Percentiles rank a stretch among this genome's conserved stretches.
Evolutionary conservation across 2,113 vertebrate genomes (phyloP).

Genomic region (Aythya baeri): DNA sequence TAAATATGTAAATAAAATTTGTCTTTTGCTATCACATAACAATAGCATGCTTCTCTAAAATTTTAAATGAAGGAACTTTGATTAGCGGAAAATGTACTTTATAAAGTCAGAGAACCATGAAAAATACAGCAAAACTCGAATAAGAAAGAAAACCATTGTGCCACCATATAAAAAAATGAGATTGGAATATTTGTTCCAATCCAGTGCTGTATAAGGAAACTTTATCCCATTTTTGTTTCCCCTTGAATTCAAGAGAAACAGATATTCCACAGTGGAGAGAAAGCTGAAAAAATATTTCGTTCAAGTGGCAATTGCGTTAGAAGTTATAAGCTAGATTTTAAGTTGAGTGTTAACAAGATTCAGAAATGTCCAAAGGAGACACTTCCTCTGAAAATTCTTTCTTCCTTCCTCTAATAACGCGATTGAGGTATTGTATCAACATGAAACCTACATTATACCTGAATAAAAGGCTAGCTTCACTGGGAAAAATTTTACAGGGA

Average conservation of each 20-base stretch:
- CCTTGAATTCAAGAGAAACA: not conserved
- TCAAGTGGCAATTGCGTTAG: not conserved
- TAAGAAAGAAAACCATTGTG: not conserved
- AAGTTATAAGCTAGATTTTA: not conserved
- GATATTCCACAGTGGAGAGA: not conserved
- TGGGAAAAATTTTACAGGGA: not conserved
- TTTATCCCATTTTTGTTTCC: not conserved
- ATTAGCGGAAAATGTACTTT: not conserved
- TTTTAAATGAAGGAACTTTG: not conserved
- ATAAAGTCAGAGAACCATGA: not conserved
- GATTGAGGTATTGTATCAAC: not conserved
- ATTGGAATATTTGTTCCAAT: not conserved
- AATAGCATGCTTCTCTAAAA: rapidly evolving
- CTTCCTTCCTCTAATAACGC: too few species aligned
- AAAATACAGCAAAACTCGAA: not conserved
- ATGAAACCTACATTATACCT: not conserved
- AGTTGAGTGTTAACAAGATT: not conserved
- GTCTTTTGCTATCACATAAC: not conserved
- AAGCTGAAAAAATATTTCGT: not conserved
- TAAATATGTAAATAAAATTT: not conserved
- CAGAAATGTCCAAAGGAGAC: not conserved
- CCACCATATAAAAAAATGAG: not conserved
- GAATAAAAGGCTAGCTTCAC: not conserved
- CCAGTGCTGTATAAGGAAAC: not conserved
- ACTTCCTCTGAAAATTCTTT: not conserved